Base-by-base conservation (phyloP, 2,797 vertebrate genomes). In the Nyctibius grandis region DNA sequence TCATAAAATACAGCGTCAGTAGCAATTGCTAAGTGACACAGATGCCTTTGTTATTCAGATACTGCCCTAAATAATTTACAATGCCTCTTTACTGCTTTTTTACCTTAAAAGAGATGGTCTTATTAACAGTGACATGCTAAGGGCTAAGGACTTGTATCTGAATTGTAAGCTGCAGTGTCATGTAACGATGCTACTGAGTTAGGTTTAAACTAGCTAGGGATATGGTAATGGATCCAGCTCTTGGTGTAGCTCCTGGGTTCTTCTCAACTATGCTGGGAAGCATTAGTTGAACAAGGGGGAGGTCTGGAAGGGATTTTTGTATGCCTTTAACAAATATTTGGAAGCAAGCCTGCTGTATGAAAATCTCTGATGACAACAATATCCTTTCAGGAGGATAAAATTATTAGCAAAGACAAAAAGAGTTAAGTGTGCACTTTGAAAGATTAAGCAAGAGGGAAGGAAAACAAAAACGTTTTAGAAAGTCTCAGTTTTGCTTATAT, bases 301-400 rank as follows among this genome's bases (percentile, higher is more conserved):
- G 53, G 15, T 89, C 68, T 84, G 50, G 42, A 61, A 86, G 51
- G 42, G 20, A 60, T 68, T 63, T 80, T 68, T 85, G 8, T n/a
- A 88, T n/a, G n/a, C 42, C 48, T 85, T 84, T 50, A 79, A 79
- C 63, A 96, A 95, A 95, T 89, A 94, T 76, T 91, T 88, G 56
- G 53, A 91, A 86, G 63, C 38, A 88, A 85, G 25, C 28, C 29
- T 68, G 63, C 40, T 2, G 1, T 44, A 45, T 38, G 73, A 72
- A 95, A 94, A 65, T 61, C 78, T 90, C 73, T 53, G 29, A 20
- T 91, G 94, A 72, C 8, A 61, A 69, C 0, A 0, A 23, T 40
- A 60, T 16, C 15, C 17, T 79, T 86, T 86, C 57, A 22, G 15
- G n/a, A 88, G 53, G 23, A 86, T 59, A 75, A 85, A 85, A 89